Percentiles rank a stretch among this genome's conserved stretches.
Conservation (phyloP, 2,113 vertebrate species). For the Colossoma macropomum region DNA sequence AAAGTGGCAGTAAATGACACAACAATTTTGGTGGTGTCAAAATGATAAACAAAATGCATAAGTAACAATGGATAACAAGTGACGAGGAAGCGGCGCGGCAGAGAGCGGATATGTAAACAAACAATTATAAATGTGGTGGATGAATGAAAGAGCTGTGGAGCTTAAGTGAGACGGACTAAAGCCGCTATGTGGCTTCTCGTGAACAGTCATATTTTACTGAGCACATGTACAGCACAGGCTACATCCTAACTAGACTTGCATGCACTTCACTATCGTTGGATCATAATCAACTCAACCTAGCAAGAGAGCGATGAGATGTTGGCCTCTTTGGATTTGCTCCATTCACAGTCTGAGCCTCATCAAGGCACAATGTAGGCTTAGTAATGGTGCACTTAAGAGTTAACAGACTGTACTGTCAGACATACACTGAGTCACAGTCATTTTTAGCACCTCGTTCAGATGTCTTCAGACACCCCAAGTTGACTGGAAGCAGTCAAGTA, state of each 20-base stretch:
- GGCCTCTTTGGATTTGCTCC: too few relatives aligned
- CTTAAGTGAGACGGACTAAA: not conserved
- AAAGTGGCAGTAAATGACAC: not conserved
- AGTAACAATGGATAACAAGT: constrained; percentile 10
- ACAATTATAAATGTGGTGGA: not conserved
- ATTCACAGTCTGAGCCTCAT: too few relatives aligned
- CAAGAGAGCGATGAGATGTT: too few relatives aligned
- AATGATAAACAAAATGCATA: constrained; percentile 2
- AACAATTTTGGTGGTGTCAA: not conserved
- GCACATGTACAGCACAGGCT: not conserved
- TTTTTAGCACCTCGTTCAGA: too few relatives aligned
- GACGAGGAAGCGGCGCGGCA: not conserved
- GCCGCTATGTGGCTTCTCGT: not conserved
- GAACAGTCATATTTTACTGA: not conserved
- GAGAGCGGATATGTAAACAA: constrained; percentile 10
- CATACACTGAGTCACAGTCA: too few relatives aligned
- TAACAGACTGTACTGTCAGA: too few relatives aligned
- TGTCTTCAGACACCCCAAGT: too few relatives aligned
- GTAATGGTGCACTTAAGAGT: too few relatives aligned
- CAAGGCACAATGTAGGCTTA: too few relatives aligned
- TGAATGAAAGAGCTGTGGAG: not conserved
- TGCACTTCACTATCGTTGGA: not conserved
- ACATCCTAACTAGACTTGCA: not conserved
- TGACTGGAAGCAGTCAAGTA: too few relatives aligned
- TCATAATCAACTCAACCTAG: too few relatives aligned